Percentiles rank a stretch among this genome's conserved stretches.
Conservation (phyloP, 1,140 invertebrate species). For the Whitmania pigra region DNA sequence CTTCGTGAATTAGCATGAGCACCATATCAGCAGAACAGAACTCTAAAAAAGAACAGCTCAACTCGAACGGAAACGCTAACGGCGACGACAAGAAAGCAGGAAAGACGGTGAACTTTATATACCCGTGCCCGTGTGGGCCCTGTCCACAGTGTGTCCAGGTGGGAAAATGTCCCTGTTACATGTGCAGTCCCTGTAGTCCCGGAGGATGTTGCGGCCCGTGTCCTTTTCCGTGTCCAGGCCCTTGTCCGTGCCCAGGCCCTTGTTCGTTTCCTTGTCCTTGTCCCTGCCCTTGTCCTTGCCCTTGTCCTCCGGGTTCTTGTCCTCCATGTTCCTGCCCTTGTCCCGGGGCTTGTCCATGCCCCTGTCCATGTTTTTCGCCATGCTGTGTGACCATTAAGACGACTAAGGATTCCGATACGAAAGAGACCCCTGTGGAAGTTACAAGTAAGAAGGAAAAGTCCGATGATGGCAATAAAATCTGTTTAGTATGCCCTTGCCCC, state of each 20-base stretch:
- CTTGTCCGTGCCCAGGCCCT: not conserved
- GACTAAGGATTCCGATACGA: not conserved
- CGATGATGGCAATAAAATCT: not conserved
- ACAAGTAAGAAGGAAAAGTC: not conserved
- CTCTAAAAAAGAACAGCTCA: no score
- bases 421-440: not conserved
- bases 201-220: not conserved
- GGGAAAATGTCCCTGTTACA: no score
- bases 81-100: no score
- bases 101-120: no score
- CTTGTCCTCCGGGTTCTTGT: not conserved
- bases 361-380: not conserved
- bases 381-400: not conserved
- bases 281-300: not conserved
- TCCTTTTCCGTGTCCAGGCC: not conserved
- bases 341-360: not conserved
- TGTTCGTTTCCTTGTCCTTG: not conserved
- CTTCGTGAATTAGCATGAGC: no score
- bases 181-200: no score
- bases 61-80: no score
- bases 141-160: no score
- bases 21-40: no score
- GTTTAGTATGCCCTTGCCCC: not conserved
- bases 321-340: slow-evolving; percentile 6
- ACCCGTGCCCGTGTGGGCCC: no score